Evolutionary conservation across 2,888 invertebrate species (phyloP).

Genomic region (Harpalus rufipes): DNA sequence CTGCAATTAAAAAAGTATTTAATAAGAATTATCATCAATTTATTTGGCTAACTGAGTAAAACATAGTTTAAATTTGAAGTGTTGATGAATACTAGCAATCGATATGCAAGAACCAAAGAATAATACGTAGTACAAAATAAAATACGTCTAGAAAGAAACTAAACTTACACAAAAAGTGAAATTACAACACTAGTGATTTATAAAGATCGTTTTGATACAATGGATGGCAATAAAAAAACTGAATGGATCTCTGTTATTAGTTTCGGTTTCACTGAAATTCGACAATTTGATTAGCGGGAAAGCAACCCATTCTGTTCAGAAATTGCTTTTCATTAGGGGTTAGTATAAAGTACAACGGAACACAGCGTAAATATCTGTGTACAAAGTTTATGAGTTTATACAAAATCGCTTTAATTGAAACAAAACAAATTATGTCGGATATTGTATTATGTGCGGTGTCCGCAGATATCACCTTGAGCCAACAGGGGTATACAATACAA

Average conservation of each 20-base stretch:
- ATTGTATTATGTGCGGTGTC: constrained; percentile 43
- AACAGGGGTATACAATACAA: constrained; percentile 3
- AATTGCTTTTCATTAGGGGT: constrained; percentile 29
- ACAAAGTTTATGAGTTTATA: constrained; percentile 31
- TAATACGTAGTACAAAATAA: neutral
- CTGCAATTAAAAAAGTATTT: too few relatives aligned
- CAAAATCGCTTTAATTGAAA: constrained; percentile 39
- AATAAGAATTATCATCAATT: too few relatives aligned
- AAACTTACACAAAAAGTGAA: neutral
- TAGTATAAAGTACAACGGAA: constrained; percentile 31
- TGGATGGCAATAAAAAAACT: constrained; percentile 6
- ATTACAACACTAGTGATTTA: neutral
- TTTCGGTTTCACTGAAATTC: constrained; percentile 21
- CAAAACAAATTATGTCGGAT: constrained; percentile 34
- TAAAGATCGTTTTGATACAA: neutral
- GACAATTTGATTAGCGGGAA: constrained; percentile 14
- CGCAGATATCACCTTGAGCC: constrained; percentile 19
- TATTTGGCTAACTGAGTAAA: too few relatives aligned
- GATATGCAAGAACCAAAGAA: too few relatives aligned
- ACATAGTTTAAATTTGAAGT: too few relatives aligned
- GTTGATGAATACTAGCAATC: too few relatives aligned
- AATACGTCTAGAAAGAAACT: neutral
- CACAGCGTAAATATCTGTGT: constrained; percentile 22
- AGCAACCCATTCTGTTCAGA: constrained; percentile 9
- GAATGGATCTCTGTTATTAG: neutral